Base-by-base conservation (phyloP, 1,140 invertebrate species). In the Sitophilus oryzae region DNA sequence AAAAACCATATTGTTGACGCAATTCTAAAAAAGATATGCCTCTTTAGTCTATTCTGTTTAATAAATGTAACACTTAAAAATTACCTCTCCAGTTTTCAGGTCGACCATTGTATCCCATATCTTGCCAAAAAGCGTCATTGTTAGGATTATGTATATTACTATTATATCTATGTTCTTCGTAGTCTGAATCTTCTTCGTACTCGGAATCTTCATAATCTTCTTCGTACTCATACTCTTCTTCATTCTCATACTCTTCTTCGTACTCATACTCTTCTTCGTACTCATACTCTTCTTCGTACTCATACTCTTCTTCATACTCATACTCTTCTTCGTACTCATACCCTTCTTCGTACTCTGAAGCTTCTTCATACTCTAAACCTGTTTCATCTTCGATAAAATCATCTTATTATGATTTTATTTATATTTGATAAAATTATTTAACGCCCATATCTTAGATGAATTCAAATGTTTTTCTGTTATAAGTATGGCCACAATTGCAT, bases 121-220 rank as follows among this genome's bases (percentile, higher is more conserved):
- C 4, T 11, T 36, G 43, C 56, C 56, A 58, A 35, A 30, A 58
- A 14, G 38, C 35, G 30, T 53, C 56, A 36, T 58, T 53, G 30
- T 58, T 58, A 25, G 56, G 56, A 25, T 58, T 58, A 21, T 58
- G 53, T 36, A 22, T 15, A 9, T 53, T 52, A 42, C 34, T 52
- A 9, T 19, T 25, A 2, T 41, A 18, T 11, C 46, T 14, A 15
- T 56, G 36, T 11, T 18, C 38, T 23, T 55, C 52, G 41, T 55
- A 55, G 10, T 55, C 44, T 21, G 9, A 25, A 25, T 46, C 19
- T 15, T 54, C 52, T 11, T 54, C 52, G 4, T 48, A 19, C 18
- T 50, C 48, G 9, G 2, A 38, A 40, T 40, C 20, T n/a, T 40
- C 47, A 50, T 44, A 30, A 14, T 54, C 52, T 8, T 54, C 42